phyloP scores from a whole-genome alignment of 2,113 vertebrate genomes.

The Heterochromis multidens region DNA sequence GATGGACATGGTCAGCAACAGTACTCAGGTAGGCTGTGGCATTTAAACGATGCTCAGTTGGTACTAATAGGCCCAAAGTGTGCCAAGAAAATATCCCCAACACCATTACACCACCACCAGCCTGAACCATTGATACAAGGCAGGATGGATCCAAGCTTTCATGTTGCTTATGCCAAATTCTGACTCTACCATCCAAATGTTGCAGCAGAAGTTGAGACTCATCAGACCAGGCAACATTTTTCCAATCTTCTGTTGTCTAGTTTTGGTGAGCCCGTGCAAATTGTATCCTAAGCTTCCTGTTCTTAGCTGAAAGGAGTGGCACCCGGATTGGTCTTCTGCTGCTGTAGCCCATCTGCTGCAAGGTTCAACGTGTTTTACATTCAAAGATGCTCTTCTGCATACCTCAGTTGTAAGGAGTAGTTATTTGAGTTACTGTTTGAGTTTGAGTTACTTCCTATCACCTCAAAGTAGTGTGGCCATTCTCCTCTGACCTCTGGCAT shows the following conservation, averaged over 20 bases:
- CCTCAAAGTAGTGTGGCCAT: not conserved
- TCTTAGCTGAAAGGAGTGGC: not conserved
- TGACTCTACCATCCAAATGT: not conserved
- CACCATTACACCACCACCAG: not conserved
- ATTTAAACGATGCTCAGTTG: not conserved
- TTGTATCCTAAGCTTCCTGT: not conserved
- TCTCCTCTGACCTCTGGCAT: not conserved
- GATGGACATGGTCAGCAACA: not conserved
- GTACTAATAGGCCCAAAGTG: not conserved
- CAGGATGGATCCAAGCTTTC: not conserved
- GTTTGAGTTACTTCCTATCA: too few species aligned
- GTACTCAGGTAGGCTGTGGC: not conserved
- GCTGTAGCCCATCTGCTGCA: not conserved
- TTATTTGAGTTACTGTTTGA: too few species aligned
- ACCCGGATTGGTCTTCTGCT: not conserved
- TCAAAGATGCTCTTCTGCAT: too few species aligned
- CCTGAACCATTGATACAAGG: not conserved
- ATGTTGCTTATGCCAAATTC: not conserved
- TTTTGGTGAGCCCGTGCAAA: not conserved
- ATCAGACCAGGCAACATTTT: not conserved
- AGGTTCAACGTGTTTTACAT: not conserved
- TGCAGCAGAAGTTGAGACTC: not conserved
- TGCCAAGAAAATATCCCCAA: not conserved
- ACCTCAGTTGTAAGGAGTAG: too few species aligned
- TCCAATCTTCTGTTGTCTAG: not conserved